Conservation (phyloP, 2,888 invertebrate species). For the Epinotia bilunana region DNA sequence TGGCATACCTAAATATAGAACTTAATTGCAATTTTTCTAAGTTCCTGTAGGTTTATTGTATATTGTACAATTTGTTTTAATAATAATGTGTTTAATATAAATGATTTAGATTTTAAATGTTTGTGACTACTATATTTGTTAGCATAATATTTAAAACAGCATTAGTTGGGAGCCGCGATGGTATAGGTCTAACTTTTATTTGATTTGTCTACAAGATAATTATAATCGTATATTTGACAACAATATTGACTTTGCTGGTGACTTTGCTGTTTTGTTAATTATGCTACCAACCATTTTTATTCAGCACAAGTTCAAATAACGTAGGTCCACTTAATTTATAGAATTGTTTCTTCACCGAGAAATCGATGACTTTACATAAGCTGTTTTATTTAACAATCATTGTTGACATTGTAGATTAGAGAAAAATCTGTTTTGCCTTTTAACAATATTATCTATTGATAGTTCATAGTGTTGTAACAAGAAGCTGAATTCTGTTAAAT, state of each 20-base stretch:
- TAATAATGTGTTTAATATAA: conserved; percentile 81
- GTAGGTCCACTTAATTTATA: conserved; percentile 82
- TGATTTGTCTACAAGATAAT: neutral
- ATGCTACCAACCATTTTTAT: conserved; percentile 71
- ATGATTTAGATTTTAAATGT: conserved; percentile 78
- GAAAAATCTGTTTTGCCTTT: conserved; percentile 80
- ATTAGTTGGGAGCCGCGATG: conserved; percentile 15
- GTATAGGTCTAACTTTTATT: neutral
- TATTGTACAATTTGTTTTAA: conserved; percentile 83
- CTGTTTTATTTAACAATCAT: conserved; percentile 83
- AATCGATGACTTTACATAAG: conserved; percentile 68
- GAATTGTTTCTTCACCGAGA: conserved; percentile 68
- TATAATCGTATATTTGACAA: neutral
- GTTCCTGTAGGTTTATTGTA: conserved; percentile 84
- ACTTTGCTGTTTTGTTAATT: conserved; percentile 59
- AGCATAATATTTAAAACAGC: conserved; percentile 66
- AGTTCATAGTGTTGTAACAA: conserved; percentile 78
- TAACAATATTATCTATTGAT: conserved; percentile 81
- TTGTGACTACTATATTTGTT: conserved; percentile 70
- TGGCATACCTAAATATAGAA: conserved; percentile 84
- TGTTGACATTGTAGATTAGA: conserved; percentile 84
- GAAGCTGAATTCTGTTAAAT: conserved; percentile 80
- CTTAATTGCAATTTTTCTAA: conserved; percentile 84
- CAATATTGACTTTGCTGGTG: neutral
- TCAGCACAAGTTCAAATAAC: conserved; percentile 83